Conservation (phyloP, 2,797 vertebrate species). For the Alauda arvensis region DNA sequence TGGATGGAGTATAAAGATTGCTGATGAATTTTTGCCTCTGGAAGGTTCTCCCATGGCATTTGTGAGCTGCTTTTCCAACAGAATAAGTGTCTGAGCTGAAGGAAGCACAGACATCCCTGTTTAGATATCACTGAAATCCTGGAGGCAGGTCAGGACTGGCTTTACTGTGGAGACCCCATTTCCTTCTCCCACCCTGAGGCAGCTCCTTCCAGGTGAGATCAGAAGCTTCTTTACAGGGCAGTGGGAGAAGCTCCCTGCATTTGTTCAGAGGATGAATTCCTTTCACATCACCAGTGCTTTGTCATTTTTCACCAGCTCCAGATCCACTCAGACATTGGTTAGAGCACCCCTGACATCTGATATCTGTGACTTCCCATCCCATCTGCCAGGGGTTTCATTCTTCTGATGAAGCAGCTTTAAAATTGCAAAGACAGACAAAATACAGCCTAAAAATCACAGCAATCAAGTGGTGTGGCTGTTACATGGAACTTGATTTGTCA, state of each 20-base stretch:
- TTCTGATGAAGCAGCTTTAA: background rate
- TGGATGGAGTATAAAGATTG: background rate
- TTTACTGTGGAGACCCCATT: background rate
- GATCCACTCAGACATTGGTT: background rate
- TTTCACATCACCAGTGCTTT: background rate
- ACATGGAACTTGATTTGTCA: background rate
- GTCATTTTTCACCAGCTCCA: background rate
- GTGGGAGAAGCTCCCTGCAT: fast-evolving
- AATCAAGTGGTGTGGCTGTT: background rate
- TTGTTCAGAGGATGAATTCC: background rate
- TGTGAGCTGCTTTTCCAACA: background rate
- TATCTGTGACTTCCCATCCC: background rate
- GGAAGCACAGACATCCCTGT: background rate
- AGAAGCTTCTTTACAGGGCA: background rate
- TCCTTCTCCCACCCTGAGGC: background rate
- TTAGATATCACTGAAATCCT: background rate
- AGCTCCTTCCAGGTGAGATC: background rate
- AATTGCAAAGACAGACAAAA: background rate
- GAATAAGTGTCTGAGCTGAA: background rate
- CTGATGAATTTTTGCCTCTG: background rate
- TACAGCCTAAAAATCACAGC: background rate
- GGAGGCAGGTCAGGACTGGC: background rate
- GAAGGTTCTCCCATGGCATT: background rate
- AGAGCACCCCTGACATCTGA: background rate
- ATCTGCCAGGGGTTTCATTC: background rate